These are phyloP conservation scores for Myrmecophaga tridactyla DNA, from an alignment of 2,113 vertebrate species.

Conservation along the genomic window DNA sequence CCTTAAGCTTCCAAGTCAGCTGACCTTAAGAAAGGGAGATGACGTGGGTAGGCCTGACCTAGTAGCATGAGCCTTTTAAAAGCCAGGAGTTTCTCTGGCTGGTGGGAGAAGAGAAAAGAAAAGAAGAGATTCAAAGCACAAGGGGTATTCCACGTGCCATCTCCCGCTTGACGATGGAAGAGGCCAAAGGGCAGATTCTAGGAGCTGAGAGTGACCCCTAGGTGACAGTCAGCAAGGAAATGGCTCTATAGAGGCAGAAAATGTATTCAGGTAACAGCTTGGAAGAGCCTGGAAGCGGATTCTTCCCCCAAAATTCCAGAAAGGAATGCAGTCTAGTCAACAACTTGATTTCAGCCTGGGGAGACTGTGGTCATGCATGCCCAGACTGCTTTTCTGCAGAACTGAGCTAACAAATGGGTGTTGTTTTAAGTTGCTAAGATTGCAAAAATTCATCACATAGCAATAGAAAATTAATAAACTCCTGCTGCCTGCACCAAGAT, in stretches of 20 bases:
- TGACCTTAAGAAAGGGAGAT: neutral
- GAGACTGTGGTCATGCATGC: too few relatives aligned
- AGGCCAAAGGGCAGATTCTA: neutral
- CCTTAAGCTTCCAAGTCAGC: neutral
- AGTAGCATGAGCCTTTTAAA: neutral
- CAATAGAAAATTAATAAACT: too few relatives aligned
- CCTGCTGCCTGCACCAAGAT: too few relatives aligned
- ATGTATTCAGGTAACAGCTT: neutral
- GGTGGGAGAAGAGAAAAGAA: neutral
- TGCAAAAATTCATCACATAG: too few relatives aligned
- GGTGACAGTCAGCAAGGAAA: neutral
- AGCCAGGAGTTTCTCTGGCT: neutral
- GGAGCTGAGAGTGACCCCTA: neutral
- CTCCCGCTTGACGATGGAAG: neutral
- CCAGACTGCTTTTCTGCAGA: too few relatives aligned
- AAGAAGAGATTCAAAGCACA: neutral
- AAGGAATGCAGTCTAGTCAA: too few relatives aligned
- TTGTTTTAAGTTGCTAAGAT: too few relatives aligned
- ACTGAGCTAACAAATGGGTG: too few relatives aligned
- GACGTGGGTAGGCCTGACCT: neutral
- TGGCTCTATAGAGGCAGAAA: neutral
- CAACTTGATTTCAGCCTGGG: too few relatives aligned
- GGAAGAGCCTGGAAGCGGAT: neutral
- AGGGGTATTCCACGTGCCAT: neutral
- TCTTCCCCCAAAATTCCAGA: neutral